Evolutionary conservation across 2,113 vertebrate species (phyloP).

Genomic region (Otolemur garnettii): DNA sequence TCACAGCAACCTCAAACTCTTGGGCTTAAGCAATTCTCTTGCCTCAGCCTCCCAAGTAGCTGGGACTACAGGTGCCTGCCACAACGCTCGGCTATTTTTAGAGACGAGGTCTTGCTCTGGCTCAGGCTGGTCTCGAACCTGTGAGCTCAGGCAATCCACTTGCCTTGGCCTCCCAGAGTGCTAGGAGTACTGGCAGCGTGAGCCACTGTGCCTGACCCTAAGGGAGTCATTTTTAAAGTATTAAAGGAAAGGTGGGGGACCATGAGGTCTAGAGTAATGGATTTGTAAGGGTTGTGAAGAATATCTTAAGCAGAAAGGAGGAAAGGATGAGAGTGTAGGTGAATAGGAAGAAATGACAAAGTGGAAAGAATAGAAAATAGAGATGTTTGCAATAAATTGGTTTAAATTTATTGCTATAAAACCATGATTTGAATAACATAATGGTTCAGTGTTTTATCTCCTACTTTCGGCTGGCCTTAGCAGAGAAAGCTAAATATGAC

Average conservation of each 20-base stretch:
- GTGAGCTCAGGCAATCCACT: too few relatives aligned
- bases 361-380: not conserved
- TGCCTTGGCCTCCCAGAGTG: too few relatives aligned
- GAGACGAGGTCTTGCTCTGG: too few relatives aligned
- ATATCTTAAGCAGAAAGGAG: not conserved
- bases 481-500: not conserved
- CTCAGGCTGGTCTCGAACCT: too few relatives aligned
- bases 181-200: too few relatives aligned
- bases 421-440: not conserved
- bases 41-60: too few relatives aligned
- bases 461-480: not conserved
- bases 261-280: not conserved
- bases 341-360: not conserved
- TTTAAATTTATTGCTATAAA: constrained; percentile 17
- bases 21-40: too few relatives aligned
- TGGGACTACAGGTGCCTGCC: too few relatives aligned
- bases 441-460: not conserved
- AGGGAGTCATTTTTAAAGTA: not conserved
- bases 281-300: not conserved
- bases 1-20: too few relatives aligned
- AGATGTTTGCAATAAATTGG: not conserved
- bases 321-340: not conserved
- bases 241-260: not conserved
- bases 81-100: too few relatives aligned
- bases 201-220: too few relatives aligned